Conservation (phyloP, 2,113 vertebrate genomes). For the Aythya baeri region DNA sequence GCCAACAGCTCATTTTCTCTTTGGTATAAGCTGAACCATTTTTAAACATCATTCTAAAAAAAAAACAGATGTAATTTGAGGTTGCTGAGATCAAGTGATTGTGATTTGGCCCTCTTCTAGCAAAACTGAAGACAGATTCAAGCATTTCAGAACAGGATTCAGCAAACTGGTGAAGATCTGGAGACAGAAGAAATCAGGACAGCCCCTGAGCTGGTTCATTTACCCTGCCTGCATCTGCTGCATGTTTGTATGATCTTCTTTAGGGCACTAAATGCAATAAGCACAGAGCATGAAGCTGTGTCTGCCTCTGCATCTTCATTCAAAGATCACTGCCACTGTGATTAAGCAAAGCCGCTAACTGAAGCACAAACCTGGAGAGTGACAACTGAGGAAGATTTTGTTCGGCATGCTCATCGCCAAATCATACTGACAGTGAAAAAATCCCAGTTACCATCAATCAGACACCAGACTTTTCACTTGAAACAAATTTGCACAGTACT, state of each 20-base stretch:
- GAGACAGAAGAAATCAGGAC: not conserved
- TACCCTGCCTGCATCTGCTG: not conserved
- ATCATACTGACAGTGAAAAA: not conserved
- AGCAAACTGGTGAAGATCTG: not conserved
- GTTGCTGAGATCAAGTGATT: not conserved
- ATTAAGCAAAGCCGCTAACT: not conserved
- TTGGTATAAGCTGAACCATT: not conserved
- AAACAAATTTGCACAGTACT: not conserved
- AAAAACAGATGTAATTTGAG: not conserved
- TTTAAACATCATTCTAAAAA: not conserved
- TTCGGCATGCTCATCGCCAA: not conserved
- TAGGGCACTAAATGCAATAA: not conserved
- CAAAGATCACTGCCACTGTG: not conserved
- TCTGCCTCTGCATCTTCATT: not conserved
- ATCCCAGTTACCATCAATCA: not conserved
- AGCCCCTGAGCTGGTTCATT: not conserved
- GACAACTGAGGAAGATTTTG: not conserved
- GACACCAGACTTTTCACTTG: not conserved
- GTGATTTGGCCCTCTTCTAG: not conserved
- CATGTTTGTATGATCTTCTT: not conserved
- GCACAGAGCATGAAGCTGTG: not conserved
- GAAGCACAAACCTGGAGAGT: not conserved
- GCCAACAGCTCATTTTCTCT: not conserved
- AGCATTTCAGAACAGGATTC: not conserved
- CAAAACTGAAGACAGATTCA: not conserved